Evolutionary conservation across 2,888 invertebrate species (phyloP).

Genomic region (Iselma pallidipennis): DNA sequence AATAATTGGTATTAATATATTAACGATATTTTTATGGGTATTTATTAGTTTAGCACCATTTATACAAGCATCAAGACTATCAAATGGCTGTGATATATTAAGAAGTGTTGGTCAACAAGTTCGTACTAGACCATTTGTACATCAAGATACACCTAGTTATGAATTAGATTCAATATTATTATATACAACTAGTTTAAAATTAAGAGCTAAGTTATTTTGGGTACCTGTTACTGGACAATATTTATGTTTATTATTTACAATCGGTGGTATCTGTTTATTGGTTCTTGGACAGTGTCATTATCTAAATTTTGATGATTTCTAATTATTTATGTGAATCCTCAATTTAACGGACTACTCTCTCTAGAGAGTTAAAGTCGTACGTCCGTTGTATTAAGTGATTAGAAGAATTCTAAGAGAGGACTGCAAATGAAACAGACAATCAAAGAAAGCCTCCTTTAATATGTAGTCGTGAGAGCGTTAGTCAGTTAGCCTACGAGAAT

Average conservation of each 20-base stretch:
- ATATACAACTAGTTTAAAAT: slow-evolving; percentile 74
- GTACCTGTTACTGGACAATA: slow-evolving; percentile 74
- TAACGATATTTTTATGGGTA: slow-evolving; percentile 68
- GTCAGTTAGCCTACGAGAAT: too few relatives aligned
- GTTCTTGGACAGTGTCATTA: slow-evolving; percentile 75
- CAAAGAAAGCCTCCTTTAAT: too few relatives aligned
- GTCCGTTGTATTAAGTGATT: too few relatives aligned
- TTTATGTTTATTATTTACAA: slow-evolving; percentile 66
- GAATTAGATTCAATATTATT: slow-evolving; percentile 77
- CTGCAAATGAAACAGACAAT: too few relatives aligned
- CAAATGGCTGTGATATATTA: slow-evolving; percentile 72
- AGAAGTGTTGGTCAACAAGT: slow-evolving; percentile 78
- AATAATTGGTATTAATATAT: slow-evolving; percentile 62
- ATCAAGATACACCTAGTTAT: slow-evolving; percentile 74
- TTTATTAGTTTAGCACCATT: slow-evolving; percentile 69
- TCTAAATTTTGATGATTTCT: slow-evolving; percentile 43
- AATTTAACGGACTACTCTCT: too few relatives aligned
- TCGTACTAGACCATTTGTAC: slow-evolving; percentile 76
- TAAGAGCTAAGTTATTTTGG: slow-evolving; percentile 74
- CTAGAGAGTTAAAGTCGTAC: too few relatives aligned
- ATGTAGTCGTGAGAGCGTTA: too few relatives aligned
- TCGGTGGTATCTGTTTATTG: slow-evolving; percentile 64
- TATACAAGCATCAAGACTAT: slow-evolving; percentile 76
- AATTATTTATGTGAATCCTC: too few relatives aligned
- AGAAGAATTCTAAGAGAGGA: too few relatives aligned